These are phyloP conservation scores for Psilopogon haemacephalus DNA, from an alignment of 2,113 vertebrate genomes.

Conservation along the genomic window DNA sequence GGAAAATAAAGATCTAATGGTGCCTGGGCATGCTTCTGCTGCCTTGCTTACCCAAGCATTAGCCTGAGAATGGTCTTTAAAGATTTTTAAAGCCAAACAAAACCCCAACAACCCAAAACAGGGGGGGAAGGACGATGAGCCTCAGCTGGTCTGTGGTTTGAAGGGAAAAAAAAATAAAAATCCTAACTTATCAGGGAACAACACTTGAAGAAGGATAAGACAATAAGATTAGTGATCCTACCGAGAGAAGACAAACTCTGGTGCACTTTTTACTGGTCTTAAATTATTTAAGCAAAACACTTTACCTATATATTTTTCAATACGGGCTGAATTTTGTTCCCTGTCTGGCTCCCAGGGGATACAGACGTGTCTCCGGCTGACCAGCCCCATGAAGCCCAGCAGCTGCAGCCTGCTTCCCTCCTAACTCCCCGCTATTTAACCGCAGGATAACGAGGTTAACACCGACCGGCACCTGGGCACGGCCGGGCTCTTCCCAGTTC, in stretches of 20 bases:
- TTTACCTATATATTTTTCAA: background rate
- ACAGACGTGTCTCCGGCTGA: fast-evolving
- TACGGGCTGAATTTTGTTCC: background rate
- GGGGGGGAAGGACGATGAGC: background rate
- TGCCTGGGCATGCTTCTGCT: fast-evolving
- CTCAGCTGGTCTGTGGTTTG: background rate
- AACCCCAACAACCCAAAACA: background rate
- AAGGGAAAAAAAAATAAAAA: background rate
- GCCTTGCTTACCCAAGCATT: background rate
- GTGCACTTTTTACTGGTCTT: background rate
- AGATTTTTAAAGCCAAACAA: background rate
- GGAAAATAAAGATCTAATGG: fast-evolving
- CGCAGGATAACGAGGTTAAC: background rate
- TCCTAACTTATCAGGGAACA: background rate
- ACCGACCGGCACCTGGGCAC: background rate
- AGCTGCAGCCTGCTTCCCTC: background rate
- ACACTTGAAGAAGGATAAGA: background rate
- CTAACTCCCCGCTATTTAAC: background rate
- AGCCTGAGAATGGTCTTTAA: fast-evolving
- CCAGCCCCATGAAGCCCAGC: too few relatives aligned
- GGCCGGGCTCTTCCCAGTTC: background rate
- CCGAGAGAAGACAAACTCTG: background rate
- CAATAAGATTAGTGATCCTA: background rate
- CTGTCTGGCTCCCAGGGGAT: background rate
- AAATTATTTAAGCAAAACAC: background rate